phyloP scores from a whole-genome alignment of 1,140 invertebrate species.

The Papilio polyxenes region DNA sequence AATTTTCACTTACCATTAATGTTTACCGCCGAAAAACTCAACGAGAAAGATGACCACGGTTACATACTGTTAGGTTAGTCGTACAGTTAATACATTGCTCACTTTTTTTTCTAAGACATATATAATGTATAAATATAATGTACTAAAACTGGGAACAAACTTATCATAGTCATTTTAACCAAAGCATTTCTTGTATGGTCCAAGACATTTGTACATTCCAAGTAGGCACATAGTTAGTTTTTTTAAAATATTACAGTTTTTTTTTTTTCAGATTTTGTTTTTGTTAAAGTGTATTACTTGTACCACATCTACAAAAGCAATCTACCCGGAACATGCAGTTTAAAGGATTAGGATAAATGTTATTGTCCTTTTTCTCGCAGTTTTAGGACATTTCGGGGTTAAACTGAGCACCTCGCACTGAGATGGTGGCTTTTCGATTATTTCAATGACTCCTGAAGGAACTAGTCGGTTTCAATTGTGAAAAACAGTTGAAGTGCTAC shows the following conservation, averaged over 20 bases:
- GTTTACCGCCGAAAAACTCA: no score
- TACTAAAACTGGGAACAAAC: no score
- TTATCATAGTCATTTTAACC: no score
- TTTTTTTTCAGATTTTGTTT: not conserved
- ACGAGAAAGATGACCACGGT: no score
- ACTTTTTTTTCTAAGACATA: no score
- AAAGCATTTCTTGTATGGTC: no score
- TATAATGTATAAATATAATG: no score
- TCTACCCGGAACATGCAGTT: conserved; percentile 69
- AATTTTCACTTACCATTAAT: not conserved
- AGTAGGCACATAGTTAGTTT: no score
- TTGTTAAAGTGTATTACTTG: conserved; percentile 40
- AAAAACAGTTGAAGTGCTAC: not conserved
- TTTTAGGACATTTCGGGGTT: conserved; percentile 45
- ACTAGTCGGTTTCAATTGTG: conserved; percentile 26
- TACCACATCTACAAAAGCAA: conserved; percentile 55
- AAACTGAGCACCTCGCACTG: conserved; percentile 21
- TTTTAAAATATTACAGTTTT: no score
- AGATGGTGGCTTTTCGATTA: conserved; percentile 25
- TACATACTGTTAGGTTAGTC: no score
- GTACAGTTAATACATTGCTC: no score
- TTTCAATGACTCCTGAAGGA: conserved; percentile 22
- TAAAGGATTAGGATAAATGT: conserved; percentile 68
- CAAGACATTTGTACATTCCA: no score
- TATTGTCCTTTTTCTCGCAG: conserved; percentile 42